Conservation (phyloP, 1,140 invertebrate genomes). For the Paracyclopina nana region DNA sequence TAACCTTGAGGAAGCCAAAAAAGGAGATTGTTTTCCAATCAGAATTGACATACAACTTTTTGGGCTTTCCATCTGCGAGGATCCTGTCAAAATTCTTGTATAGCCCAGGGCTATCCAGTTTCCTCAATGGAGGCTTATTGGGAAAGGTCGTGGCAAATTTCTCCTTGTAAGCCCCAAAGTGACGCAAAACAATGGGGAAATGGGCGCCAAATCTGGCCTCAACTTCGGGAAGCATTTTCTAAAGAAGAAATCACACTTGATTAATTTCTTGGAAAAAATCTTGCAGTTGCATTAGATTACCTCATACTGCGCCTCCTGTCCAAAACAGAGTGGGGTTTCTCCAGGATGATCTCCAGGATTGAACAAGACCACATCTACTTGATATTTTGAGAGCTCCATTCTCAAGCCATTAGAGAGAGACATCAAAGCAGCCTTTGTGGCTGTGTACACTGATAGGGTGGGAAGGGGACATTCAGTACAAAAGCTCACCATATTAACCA, state of each 20-base stretch:
- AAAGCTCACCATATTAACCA: constrained; percentile 13
- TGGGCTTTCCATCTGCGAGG: not conserved
- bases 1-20: not conserved
- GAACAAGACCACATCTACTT: constrained; percentile 6
- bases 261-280: no score
- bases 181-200: not conserved
- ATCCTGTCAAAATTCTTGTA: not conserved
- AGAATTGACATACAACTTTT: not conserved
- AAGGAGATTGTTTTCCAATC: not conserved
- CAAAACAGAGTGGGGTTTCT: constrained; percentile 5
- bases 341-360: constrained; percentile 14
- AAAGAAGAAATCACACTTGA: no score
- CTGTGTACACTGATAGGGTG: constrained; percentile 7
- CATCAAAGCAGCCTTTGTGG: constrained; percentile 10
- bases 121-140: not conserved
- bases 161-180: not conserved
- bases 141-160: not conserved
- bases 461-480: constrained; percentile 16
- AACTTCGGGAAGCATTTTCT: no score
- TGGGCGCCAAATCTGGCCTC: not conserved
- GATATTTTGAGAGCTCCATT: not conserved
- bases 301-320: constrained; percentile 5
- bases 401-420: constrained; percentile 8
- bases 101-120: not conserved
- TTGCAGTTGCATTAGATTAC: no score